Evolutionary conservation across 2,113 vertebrate genomes (phyloP).

Genomic region (Macrotis lagotis): DNA sequence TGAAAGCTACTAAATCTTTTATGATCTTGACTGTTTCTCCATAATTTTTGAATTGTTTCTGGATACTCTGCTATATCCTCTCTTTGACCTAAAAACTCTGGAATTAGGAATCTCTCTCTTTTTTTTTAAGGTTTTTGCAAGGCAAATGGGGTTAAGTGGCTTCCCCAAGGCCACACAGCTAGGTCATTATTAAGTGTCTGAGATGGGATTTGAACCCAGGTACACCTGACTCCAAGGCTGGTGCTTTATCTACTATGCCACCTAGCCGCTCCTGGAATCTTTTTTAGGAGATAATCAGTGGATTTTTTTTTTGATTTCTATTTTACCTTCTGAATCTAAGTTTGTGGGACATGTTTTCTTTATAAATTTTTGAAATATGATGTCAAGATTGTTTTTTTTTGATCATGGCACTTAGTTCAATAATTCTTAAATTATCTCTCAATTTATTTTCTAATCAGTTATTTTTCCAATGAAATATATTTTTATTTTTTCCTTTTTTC

Average conservation of each 20-base stretch:
- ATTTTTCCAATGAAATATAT: not conserved
- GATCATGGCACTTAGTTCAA: not conserved
- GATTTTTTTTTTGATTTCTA: not conserved
- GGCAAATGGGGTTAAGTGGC: no score
- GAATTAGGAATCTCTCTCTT: no score
- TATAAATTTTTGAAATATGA: not conserved
- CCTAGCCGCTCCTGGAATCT: no score
- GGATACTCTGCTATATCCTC: not conserved
- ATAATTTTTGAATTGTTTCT: not conserved
- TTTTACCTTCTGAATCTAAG: not conserved
- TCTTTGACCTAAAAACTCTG: not conserved
- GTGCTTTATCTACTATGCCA: no score
- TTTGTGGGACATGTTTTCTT: not conserved
- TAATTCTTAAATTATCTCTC: not conserved
- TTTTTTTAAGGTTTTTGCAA: no score
- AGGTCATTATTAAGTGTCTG: no score
- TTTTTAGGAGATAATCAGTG: not conserved
- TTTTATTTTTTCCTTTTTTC: not conserved
- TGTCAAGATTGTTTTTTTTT: not conserved
- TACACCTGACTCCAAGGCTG: no score
- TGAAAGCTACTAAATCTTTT: not conserved
- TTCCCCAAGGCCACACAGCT: no score
- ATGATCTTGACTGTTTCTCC: not conserved
- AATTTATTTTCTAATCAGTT: not conserved
- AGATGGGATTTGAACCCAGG: no score